These are phyloP conservation scores for Heliornis fulica DNA, from an alignment of 2,113 vertebrate species.

Conservation along the genomic window DNA sequence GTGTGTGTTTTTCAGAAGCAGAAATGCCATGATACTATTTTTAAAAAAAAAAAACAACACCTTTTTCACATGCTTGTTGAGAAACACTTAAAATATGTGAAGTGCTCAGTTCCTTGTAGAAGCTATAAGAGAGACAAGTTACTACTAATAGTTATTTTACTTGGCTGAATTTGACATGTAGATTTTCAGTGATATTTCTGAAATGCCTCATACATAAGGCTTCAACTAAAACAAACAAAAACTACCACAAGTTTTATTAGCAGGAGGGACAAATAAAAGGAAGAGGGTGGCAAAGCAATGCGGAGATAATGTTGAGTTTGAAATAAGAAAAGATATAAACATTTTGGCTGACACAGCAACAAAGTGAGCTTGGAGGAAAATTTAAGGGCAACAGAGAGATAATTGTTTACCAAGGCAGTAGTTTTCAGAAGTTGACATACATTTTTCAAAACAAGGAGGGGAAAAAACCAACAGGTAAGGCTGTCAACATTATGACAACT, in stretches of 20 bases:
- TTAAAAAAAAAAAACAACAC: background rate
- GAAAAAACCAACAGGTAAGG: background rate
- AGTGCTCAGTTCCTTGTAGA: background rate
- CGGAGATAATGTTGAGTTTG: background rate
- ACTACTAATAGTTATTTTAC: background rate
- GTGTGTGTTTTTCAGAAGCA: background rate
- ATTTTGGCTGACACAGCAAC: background rate
- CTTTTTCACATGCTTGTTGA: background rate
- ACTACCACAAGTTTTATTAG: background rate
- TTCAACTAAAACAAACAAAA: background rate
- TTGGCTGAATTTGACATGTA: background rate
- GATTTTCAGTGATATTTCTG: background rate
- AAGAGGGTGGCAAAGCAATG: background rate
- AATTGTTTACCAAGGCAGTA: background rate
- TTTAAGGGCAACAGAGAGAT: conserved; percentile 6
- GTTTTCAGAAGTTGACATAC: background rate
- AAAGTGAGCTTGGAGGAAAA: background rate
- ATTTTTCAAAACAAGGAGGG: background rate
- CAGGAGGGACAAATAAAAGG: background rate
- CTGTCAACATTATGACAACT: background rate
- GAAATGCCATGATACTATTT: background rate
- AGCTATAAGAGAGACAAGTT: background rate
- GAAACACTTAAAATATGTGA: background rate
- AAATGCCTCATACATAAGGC: background rate
- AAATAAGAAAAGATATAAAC: background rate